Base-by-base conservation (phyloP, 1,140 invertebrate genomes). In the Tetragonula clypearis region DNA sequence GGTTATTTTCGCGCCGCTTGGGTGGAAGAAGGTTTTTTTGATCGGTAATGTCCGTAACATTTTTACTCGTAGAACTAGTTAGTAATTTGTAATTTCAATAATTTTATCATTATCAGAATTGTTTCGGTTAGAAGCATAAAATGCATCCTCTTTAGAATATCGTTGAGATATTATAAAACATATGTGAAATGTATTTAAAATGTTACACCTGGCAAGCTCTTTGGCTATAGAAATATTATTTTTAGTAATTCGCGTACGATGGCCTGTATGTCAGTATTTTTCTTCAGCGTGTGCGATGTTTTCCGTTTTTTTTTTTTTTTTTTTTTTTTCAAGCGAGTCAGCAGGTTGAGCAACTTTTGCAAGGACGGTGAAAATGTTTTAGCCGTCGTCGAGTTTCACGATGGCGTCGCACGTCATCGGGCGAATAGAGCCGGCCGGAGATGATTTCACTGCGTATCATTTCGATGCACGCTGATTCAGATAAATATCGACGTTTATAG, bases 361-460 rank as follows among this genome's bases (percentile, higher is more conserved):
- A 74, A 74, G 73, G 53, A 74, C 73, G 30, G 30, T 56, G 56
- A 74, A 74, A 74, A 77, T 49, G 15, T 77, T 62, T 62, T 60
- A 35, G 26, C 35, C 9, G 35, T 72, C 69, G 69, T 23, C 49
- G 49, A 73, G 49, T 77, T 77, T 35, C 62, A n/a, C 0, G 76
- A 23, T 60, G 56, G 14, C 35, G 35, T 69, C 11, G 35, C 15
- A 77, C 19, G 73, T 74, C 66, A 68, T 5, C 30, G 19, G n/a
- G 55, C 30, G 26, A 69, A 60, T 56, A 60, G 19, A 72, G 14
- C 30, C 26, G 17, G 11, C 55, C 55, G 55, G 21, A 77, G 26
- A 72, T 80, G 79, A 72, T 80, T 80, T 80, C 79, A 80, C 60
- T 56, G 23, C 68, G 23, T 72, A 72, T 60, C 55, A 53, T 66